These are phyloP conservation scores for Scaptomyza cyrtandrae DNA, from an alignment of 2,888 invertebrate genomes.

Conservation along the genomic window DNA sequence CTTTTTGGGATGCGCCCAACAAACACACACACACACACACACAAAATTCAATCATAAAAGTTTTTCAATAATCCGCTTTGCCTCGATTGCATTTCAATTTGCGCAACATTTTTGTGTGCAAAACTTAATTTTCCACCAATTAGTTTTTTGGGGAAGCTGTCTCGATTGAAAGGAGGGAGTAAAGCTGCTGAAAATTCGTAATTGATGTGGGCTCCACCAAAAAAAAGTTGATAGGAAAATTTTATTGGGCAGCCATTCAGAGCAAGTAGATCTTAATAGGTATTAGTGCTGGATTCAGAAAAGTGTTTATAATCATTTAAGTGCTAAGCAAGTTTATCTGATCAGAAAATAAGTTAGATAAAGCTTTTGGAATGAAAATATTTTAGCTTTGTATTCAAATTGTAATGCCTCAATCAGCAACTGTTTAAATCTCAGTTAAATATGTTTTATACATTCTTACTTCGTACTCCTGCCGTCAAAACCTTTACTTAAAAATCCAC, in stretches of 20 bases:
- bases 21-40: background rate
- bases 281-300: background rate
- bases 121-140: conserved; percentile 83
- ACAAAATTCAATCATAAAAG: conserved; percentile 81
- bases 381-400: no score
- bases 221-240: conserved; percentile 24
- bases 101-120: conserved; percentile 77
- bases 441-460: no score
- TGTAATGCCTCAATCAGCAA: no score
- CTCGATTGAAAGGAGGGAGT: conserved; percentile 3
- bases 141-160: conserved; percentile 67
- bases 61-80: conserved; percentile 81
- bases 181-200: conserved; percentile 37
- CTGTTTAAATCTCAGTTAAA: no score
- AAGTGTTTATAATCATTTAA: no score
- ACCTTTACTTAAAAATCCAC: background rate
- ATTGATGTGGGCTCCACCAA: conserved; percentile 59
- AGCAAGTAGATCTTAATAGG: background rate
- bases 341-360: no score
- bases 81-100: conserved; percentile 82
- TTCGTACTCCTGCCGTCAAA: background rate
- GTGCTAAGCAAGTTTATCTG: no score
- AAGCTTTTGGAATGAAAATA: no score
- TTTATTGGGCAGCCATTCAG: conserved; percentile 14
- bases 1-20: conserved; percentile 32